phyloP scores from a whole-genome alignment of 2,113 vertebrate genomes.

The Psephotus haematonotus region DNA sequence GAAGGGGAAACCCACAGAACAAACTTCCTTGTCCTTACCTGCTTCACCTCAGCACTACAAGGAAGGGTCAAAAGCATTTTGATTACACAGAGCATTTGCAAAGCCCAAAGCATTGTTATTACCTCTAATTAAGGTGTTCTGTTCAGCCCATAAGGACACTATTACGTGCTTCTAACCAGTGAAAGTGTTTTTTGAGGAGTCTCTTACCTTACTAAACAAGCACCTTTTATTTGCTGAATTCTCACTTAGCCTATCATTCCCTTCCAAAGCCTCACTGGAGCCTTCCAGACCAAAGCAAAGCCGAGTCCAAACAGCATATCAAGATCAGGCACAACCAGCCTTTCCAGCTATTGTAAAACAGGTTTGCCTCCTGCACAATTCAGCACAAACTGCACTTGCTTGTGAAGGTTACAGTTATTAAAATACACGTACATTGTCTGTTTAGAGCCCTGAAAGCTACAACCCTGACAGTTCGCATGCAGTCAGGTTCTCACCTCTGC shows the following conservation, averaged over 20 bases:
- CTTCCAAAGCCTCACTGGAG: background rate
- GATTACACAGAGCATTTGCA: background rate
- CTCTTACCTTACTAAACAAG: background rate
- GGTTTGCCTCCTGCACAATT: background rate
- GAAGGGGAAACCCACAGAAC: background rate
- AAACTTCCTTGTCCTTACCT: background rate
- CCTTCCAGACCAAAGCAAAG: background rate
- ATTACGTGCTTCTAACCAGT: background rate
- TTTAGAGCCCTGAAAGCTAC: background rate
- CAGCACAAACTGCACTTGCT: conserved; percentile 3
- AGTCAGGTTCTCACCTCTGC: background rate
- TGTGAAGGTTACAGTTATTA: conserved; percentile 16
- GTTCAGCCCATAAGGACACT: background rate
- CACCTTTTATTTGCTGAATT: background rate
- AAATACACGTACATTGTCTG: background rate
- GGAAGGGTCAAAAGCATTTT: background rate
- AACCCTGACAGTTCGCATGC: background rate
- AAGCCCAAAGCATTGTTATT: background rate
- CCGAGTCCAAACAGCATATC: background rate
- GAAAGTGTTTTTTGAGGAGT: background rate
- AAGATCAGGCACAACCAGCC: background rate
- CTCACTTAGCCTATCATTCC: background rate
- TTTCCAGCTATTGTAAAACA: background rate
- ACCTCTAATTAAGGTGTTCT: background rate
- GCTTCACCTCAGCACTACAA: background rate